Percentiles rank a stretch among this genome's conserved stretches.
phyloP scores from a whole-genome alignment of 2,797 vertebrate genomes.

The Tenualosa ilisha region DNA sequence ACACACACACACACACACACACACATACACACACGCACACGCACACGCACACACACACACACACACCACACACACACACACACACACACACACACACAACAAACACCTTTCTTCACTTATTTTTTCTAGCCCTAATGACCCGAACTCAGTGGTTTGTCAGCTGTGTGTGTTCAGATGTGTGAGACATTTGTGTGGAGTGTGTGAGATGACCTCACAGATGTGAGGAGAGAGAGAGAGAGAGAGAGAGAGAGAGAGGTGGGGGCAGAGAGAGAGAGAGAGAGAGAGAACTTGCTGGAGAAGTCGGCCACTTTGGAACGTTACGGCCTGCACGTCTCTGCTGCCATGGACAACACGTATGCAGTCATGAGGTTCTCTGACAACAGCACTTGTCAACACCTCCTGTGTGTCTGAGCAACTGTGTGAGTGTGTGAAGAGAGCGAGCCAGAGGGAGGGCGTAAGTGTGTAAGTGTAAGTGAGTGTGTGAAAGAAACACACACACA shows the following conservation, averaged over 20 bases:
- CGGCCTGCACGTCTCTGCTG: slow-evolving; percentile 1
- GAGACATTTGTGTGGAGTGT: slow-evolving; percentile 30
- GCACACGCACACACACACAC: too few species aligned
- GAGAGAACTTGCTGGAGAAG: background rate
- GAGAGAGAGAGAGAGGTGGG: slow-evolving; percentile 25
- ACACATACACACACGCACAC: background rate
- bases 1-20: too few species aligned
- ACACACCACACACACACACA: too few species aligned
- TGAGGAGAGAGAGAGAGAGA: slow-evolving; percentile 26
- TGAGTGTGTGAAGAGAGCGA: background rate
- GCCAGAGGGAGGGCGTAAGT: background rate
- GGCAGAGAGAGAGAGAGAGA: background rate
- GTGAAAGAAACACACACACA: too few species aligned
- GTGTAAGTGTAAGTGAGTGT: background rate
- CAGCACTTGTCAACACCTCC: slow-evolving; percentile 2
- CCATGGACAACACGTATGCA: background rate
- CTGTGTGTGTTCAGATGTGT: slow-evolving; percentile 22
- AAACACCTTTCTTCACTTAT: too few species aligned
- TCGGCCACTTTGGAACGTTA: background rate
- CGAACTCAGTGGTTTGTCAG: slow-evolving; percentile 44
- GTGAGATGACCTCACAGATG: slow-evolving; percentile 34
- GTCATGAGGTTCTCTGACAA: slow-evolving; percentile 21
- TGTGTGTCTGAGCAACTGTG: background rate
- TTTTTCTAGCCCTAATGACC: background rate
- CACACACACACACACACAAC: too few species aligned